A percentile compares a stretch with the other conserved stretches of the same genome.
Conservation (phyloP, 2,797 vertebrate genomes). For the Brachymystax lenok region DNA sequence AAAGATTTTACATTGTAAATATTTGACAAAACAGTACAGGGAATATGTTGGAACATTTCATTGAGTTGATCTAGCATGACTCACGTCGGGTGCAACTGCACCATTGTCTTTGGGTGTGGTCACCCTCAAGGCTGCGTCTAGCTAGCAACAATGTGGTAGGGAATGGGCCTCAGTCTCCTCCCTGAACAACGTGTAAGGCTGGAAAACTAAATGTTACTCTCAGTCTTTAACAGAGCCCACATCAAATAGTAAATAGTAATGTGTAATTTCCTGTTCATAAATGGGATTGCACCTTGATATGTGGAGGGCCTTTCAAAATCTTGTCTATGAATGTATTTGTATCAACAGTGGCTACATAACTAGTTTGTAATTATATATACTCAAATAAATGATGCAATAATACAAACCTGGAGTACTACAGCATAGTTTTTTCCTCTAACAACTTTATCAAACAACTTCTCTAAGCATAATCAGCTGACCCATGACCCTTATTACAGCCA, state of each 20-base stretch:
- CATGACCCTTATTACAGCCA: conserved; percentile 44
- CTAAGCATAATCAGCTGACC: conserved; percentile 41
- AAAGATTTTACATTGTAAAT: too few relatives aligned
- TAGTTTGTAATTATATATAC: background rate
- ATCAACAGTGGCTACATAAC: background rate
- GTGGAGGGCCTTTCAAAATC: background rate
- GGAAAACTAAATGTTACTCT: background rate
- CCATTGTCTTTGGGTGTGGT: conserved; percentile 53
- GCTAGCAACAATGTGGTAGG: conserved; percentile 4
- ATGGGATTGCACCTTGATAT: background rate
- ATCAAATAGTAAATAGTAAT: background rate
- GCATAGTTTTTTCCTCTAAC: background rate
- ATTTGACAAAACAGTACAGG: background rate
- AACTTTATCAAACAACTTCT: conserved; percentile 11
- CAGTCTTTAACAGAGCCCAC: background rate
- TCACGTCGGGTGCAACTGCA: conserved; percentile 42
- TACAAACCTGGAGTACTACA: background rate
- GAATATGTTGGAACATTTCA: conserved; percentile 5
- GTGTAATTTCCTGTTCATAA: background rate
- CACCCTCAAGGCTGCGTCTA: conserved; percentile 12
- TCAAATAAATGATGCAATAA: background rate
- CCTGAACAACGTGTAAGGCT: background rate
- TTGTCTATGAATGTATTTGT: background rate
- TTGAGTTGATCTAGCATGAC: conserved; percentile 45
- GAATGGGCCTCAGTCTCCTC: background rate